These are phyloP conservation scores for Clarias fuscus DNA, from an alignment of 2,797 vertebrate species.

Conservation along the genomic window DNA sequence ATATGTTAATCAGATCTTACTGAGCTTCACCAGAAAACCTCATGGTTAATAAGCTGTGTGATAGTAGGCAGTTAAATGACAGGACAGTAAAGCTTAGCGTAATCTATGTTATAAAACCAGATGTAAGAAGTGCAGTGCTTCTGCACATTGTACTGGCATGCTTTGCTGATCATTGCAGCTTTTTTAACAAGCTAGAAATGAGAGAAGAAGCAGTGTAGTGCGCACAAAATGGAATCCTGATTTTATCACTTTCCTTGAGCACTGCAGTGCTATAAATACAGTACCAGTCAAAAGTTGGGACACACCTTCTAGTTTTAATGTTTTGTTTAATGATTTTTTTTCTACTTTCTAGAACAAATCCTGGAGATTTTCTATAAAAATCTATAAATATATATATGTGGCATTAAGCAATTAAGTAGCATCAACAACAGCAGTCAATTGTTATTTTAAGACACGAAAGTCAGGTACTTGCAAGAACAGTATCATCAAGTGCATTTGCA, in stretches of 20 bases:
- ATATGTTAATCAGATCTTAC: not conserved
- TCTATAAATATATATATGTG: too few species aligned
- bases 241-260: not conserved
- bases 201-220: not conserved
- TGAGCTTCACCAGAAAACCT: not conserved
- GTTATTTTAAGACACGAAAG: too few species aligned
- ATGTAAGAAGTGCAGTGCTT: not conserved
- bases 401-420: too few species aligned
- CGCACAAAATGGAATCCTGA: not conserved
- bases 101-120: not conserved
- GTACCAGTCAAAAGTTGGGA: too few species aligned
- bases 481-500: too few species aligned
- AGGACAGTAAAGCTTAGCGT: not conserved
- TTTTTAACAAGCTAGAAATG: slow-evolving; percentile 17
- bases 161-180: slow-evolving; percentile 21
- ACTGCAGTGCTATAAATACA: not conserved
- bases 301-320: too few species aligned
- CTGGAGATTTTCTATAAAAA: too few species aligned
- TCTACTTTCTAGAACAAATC: too few species aligned
- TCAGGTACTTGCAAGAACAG: too few species aligned
- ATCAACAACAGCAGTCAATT: too few species aligned
- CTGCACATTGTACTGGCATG: not conserved
- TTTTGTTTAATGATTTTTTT: too few species aligned
- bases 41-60: slow-evolving; percentile 10
- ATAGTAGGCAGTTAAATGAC: not conserved